These are phyloP conservation scores for Procambarus clarkii DNA, from an alignment of 1,140 invertebrate genomes.

Conservation along the genomic window DNA sequence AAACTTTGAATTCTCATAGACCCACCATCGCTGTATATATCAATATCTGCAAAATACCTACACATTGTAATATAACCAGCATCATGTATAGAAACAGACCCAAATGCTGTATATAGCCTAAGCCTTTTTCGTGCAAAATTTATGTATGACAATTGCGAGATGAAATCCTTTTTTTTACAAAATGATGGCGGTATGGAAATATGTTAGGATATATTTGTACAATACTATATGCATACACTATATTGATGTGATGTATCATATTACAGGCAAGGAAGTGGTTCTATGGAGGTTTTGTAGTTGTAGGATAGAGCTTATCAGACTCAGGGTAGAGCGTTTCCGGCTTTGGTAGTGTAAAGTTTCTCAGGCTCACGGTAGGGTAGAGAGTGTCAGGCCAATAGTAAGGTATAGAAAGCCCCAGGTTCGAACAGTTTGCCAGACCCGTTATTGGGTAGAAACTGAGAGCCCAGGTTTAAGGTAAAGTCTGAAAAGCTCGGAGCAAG, in stretches of 20 bases:
- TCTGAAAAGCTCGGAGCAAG: no score
- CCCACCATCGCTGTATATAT: conserved; percentile 10
- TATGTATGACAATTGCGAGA: background rate
- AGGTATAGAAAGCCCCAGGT: no score
- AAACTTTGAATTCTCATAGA: background rate
- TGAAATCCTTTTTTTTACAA: background rate
- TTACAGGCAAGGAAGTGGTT: conserved; percentile 14
- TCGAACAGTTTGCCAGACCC: no score
- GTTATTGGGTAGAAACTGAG: no score
- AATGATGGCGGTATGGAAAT: conserved; percentile 49
- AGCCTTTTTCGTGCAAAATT: background rate
- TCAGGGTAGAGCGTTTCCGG: background rate
- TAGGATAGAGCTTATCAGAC: background rate
- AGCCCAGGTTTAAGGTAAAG: no score
- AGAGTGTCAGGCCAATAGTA: no score
- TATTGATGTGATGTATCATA: conserved; percentile 49
- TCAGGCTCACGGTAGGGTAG: no score
- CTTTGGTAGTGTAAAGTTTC: no score
- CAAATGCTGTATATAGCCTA: background rate
- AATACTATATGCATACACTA: conserved; percentile 21
- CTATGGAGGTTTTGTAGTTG: background rate
- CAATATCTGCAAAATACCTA: background rate
- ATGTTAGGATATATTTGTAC: conserved; percentile 38
- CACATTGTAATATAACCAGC: background rate
- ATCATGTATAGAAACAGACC: background rate